Evolutionary conservation across 2,113 vertebrate species (phyloP).

Genomic region (Psittacara wagleri): DNA sequence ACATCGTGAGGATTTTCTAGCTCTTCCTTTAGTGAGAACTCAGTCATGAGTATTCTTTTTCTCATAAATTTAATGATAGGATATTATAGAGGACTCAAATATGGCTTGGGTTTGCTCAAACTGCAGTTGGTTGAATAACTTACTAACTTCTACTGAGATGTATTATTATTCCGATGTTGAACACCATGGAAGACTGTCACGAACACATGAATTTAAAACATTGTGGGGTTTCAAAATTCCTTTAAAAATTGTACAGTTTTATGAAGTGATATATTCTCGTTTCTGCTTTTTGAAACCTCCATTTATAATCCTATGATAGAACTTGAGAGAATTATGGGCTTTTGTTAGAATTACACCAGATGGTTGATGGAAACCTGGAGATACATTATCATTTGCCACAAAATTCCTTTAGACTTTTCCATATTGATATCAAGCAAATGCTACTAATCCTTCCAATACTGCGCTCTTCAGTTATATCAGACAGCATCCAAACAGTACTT

Average conservation of each 20-base stretch:
- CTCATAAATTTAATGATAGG: background rate
- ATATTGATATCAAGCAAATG: background rate
- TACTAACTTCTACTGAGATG: background rate
- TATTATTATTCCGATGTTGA: background rate
- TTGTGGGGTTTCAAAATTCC: background rate
- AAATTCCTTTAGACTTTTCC: background rate
- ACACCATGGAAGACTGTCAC: background rate
- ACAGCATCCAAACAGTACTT: conserved; percentile 21
- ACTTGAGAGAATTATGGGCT: background rate
- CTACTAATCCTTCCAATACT: background rate
- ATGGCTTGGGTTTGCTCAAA: background rate
- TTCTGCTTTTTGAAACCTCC: background rate
- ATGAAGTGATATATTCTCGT: background rate
- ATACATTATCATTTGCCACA: background rate
- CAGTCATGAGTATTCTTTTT: background rate
- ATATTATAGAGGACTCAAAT: background rate
- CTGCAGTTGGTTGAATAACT: background rate
- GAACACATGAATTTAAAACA: background rate
- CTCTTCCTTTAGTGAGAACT: background rate
- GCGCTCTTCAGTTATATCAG: background rate
- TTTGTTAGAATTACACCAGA: background rate
- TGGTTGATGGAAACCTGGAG: background rate
- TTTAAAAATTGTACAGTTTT: background rate
- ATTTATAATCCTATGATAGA: background rate
- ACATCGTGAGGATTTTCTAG: background rate